These are phyloP conservation scores for Dasypolia templi DNA, from an alignment of 2,888 invertebrate genomes.

Conservation along the genomic window DNA sequence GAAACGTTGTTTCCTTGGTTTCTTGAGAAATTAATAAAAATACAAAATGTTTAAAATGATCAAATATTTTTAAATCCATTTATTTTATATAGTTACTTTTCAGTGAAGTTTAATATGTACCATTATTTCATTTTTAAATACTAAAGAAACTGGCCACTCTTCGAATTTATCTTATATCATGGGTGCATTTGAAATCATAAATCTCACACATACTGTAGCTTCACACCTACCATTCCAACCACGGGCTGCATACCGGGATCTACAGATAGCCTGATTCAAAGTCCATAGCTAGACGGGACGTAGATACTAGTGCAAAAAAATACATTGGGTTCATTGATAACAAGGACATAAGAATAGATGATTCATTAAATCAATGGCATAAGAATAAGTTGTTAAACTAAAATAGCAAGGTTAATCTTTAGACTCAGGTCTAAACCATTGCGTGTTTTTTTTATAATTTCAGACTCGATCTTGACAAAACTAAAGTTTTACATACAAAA, in stretches of 20 bases:
- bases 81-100: not conserved
- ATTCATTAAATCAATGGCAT: not conserved
- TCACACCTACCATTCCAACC: too few relatives aligned
- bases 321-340: not conserved
- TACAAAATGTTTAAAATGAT: not conserved
- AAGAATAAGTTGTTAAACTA: not conserved
- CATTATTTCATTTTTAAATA: not conserved
- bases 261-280: slow-evolving; percentile 71
- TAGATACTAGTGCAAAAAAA: slow-evolving; percentile 67
- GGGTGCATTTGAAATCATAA: not conserved
- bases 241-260: slow-evolving; percentile 62
- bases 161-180: not conserved
- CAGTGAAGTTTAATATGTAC: too few relatives aligned
- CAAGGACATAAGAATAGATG: not conserved
- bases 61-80: not conserved
- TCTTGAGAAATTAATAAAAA: not conserved
- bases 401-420: not conserved
- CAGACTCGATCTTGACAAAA: not conserved
- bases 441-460: not conserved
- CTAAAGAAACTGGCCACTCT: not conserved
- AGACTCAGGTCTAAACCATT: not conserved
- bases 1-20: not conserved
- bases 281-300: slow-evolving; percentile 72
- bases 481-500: too few relatives aligned
- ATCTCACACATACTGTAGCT: not conserved